Evolutionary conservation across 1,140 invertebrate species (phyloP).

Genomic region (Bombus breviceps): DNA sequence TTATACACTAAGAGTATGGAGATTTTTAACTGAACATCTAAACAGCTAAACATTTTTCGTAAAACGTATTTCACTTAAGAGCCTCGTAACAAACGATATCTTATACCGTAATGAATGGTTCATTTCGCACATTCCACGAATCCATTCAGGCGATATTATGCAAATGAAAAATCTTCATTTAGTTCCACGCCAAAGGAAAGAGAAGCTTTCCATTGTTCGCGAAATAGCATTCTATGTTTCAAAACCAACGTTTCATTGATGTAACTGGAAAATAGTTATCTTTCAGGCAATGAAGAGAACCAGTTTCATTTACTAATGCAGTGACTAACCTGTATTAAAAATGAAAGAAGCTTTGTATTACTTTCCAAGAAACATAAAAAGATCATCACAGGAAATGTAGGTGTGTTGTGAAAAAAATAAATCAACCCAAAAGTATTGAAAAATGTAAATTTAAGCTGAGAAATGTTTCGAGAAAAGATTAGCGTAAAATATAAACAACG

Average conservation of each 20-base stretch:
- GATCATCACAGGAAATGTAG: too few relatives aligned
- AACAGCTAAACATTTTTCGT: neutral
- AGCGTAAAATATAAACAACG: neutral
- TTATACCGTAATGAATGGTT: neutral
- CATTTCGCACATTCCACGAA: neutral
- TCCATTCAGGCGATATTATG: neutral
- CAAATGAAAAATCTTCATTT: neutral
- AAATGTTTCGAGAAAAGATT: too few relatives aligned
- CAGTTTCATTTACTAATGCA: too few relatives aligned
- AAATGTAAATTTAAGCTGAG: too few relatives aligned
- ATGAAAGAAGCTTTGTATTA: too few relatives aligned
- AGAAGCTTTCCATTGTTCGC: neutral
- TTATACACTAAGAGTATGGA: too few relatives aligned
- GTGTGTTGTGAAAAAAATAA: too few relatives aligned
- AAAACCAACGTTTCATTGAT: neutral
- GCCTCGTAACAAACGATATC: neutral
- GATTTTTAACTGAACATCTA: too few relatives aligned
- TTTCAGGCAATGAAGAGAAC: too few relatives aligned
- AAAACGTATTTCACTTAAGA: neutral
- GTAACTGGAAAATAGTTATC: neutral
- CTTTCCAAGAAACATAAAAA: neutral
- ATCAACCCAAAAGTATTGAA: too few relatives aligned
- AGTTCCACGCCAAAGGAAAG: neutral
- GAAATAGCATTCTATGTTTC: neutral
- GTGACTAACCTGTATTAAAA: too few relatives aligned